phyloP scores from a whole-genome alignment of 2,113 vertebrate species.

The Herpetotheres cachinnans region DNA sequence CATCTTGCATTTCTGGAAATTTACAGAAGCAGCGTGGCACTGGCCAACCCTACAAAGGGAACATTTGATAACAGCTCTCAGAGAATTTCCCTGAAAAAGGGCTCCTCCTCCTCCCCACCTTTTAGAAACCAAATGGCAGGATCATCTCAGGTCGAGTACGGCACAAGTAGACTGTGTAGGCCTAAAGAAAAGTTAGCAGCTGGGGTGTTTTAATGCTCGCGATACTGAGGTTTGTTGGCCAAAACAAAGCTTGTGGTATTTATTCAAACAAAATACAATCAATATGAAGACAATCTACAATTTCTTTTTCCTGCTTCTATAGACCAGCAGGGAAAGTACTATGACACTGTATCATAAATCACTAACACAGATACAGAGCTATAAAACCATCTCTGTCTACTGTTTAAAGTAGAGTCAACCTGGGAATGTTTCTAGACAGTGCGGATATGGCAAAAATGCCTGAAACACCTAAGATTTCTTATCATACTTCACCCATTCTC shows the following conservation, averaged over 20 bases:
- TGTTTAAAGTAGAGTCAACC: not conserved
- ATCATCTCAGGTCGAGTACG: not conserved
- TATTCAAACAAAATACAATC: constrained; percentile 20
- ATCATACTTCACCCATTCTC: not conserved
- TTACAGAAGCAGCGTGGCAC: not conserved
- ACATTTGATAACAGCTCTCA: not conserved
- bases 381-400: constrained; percentile 19
- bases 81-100: not conserved
- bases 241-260: constrained; percentile 18
- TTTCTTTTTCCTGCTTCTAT: constrained; percentile 20
- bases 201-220: not conserved
- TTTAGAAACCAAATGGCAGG: not conserved
- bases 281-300: constrained; percentile 12
- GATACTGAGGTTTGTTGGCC: not conserved
- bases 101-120: not conserved
- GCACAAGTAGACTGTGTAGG: not conserved
- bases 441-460: not conserved
- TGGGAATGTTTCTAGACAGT: not conserved
- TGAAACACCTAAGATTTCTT: not conserved
- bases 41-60: not conserved
- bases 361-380: not conserved
- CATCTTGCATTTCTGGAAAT: not conserved
- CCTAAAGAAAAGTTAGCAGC: not conserved
- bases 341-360: constrained; percentile 11
- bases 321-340: not conserved